Evolutionary conservation across 2,888 invertebrate genomes (phyloP).

Genomic region (Tiphia femorata): DNA sequence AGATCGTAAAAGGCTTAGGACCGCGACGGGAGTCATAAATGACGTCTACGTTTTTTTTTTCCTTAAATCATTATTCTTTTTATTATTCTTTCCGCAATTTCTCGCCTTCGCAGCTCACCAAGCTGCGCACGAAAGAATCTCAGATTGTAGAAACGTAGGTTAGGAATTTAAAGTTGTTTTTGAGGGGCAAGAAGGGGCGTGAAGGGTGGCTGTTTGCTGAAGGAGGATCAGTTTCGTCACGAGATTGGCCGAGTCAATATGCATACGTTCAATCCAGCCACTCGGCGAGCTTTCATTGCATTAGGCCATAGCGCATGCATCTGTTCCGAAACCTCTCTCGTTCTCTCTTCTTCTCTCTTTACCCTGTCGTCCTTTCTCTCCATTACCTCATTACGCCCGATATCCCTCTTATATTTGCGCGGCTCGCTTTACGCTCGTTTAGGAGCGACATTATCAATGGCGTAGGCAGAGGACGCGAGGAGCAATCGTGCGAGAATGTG

Average conservation of each 20-base stretch:
- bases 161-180: too few relatives aligned
- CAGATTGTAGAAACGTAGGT: background rate
- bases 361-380: constrained; percentile 17
- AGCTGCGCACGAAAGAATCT: too few relatives aligned
- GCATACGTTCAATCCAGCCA: constrained; percentile 64
- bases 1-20: too few relatives aligned
- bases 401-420: constrained; percentile 23
- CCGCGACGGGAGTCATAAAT: too few relatives aligned
- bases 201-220: constrained; percentile 26
- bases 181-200: constrained; percentile 6
- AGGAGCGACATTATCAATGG: constrained; percentile 49
- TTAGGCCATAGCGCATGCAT: constrained; percentile 57
- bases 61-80: too few relatives aligned
- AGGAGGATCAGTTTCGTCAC: constrained; percentile 58
- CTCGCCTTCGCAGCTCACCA: too few relatives aligned
- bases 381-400: background rate
- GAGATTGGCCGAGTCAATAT: constrained; percentile 64
- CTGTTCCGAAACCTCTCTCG: constrained; percentile 37
- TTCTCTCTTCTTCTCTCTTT: constrained; percentile 4
- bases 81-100: too few relatives aligned
- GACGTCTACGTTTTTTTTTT: too few relatives aligned
- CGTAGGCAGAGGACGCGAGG: constrained; percentile 51
- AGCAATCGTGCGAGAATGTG: too few relatives aligned
- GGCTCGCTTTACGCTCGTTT: constrained; percentile 47
- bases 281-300: constrained; percentile 64